Base-by-base conservation (phyloP, 2,888 invertebrate species). In the Hirtodrosophila duncani region DNA sequence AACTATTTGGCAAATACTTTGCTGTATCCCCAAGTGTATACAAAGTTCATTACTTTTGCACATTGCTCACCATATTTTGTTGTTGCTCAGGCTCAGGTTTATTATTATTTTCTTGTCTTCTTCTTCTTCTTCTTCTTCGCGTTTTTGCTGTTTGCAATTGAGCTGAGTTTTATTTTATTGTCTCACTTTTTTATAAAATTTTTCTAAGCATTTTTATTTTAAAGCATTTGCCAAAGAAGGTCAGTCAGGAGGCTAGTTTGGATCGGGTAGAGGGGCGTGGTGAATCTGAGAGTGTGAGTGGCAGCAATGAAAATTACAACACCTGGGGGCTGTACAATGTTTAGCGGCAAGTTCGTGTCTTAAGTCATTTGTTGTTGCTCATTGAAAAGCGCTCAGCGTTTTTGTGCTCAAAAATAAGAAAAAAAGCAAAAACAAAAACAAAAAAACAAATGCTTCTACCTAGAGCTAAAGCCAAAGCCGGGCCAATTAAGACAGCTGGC, bases 261-360 rank as follows among this genome's bases (percentile, higher is more conserved):
- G 8, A 8, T 8, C 17, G 9, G 8, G n/a, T 9, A 16, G 5
- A 6, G 7, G 11, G 9, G 8, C 7, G 48, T 34, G 33, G 39
- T 44, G 46, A 29, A 39, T 20, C 33, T 26, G 48, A 30, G 37
- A 42, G 11, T 10, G 18, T 17, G 30, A 31, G 42, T 36, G 20
- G 42, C 37, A 26, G 44, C 39, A 59, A 42, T 57, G 41, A 33
- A 63, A 69, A 67, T 71, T 72, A 61, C 69, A 53, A 59, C 56
- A 70, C 21, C 10, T 6, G 3, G 48, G 39, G 48, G 36, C 42
- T 36, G 66, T 67, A 59, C 59, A 56, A 34, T 44, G 48, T 46
- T 63, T 62, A 44, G 59, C 36, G 37, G 72, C 79, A 67, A 78
- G 83, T 82, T 79, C 66, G 83, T 79, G 71, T 57, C 79, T 83